Evolutionary conservation across 2,888 invertebrate species (phyloP).

Genomic region (Ypsolopha scabrella): DNA sequence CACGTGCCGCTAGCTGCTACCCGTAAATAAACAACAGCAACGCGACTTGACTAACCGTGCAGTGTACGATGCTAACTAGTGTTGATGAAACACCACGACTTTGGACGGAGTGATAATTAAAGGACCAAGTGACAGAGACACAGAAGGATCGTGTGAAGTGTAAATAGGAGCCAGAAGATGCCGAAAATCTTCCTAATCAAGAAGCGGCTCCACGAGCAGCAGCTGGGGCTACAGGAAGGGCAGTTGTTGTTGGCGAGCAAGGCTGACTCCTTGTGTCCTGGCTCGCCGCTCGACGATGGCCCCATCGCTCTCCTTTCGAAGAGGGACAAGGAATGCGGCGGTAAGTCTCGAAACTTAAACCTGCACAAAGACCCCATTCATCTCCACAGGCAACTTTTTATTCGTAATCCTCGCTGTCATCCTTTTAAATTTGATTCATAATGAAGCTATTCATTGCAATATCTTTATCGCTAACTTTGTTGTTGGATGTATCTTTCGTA

Average conservation of each 20-base stretch:
- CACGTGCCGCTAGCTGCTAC: conserved; percentile 61
- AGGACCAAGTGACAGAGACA: conserved; percentile 54
- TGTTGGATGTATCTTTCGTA: not conserved
- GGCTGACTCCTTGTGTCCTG: conserved; percentile 72
- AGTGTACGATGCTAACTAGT: conserved; percentile 62
- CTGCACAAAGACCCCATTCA: conserved; percentile 20
- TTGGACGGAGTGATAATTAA: conserved; percentile 37
- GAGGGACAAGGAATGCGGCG: conserved; percentile 50
- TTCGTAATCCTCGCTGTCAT: conserved; percentile 11
- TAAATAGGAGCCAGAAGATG: conserved; percentile 69
- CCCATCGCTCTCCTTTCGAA: conserved; percentile 74
- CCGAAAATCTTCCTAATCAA: conserved; percentile 95
- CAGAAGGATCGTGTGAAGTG: conserved; percentile 61
- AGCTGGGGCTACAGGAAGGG: conserved; percentile 84
- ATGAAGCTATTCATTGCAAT: conserved; percentile 5
- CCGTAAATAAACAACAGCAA: conserved; percentile 51
- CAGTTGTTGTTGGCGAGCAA: conserved; percentile 80
- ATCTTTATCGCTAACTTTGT: conserved; percentile 7
- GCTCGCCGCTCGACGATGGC: conserved; percentile 67
- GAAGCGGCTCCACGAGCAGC: conserved; percentile 92
- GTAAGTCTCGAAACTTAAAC: conserved; percentile 29
- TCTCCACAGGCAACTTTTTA: conserved; percentile 15
- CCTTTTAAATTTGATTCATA: conserved; percentile 15
- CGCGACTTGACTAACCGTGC: conserved; percentile 58
- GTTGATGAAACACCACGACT: conserved; percentile 17